Conservation (phyloP, 2,797 vertebrate species). For the Leuciscus waleckii region DNA sequence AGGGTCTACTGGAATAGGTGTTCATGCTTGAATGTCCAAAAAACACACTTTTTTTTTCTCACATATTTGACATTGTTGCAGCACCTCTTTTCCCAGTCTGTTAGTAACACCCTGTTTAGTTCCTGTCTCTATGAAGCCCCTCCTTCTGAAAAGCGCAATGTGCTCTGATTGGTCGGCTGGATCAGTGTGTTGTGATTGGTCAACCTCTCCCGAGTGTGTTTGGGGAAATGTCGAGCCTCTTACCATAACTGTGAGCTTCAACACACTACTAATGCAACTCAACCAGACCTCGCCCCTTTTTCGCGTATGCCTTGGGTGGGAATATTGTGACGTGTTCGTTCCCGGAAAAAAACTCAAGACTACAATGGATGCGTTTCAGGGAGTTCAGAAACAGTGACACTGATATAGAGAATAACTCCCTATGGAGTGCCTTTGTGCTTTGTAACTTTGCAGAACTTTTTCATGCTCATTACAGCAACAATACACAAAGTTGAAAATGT, state of each 20-base stretch:
- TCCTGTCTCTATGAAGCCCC: too few species aligned
- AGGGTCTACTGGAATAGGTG: not conserved
- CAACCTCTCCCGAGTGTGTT: not conserved
- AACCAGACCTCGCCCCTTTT: not conserved
- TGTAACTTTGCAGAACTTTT: not conserved
- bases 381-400: not conserved
- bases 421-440: not conserved
- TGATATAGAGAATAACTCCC: not conserved
- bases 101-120: too few species aligned
- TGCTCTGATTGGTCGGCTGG: not conserved
- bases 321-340: not conserved
- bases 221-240: fast-evolving
- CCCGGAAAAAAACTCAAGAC: not conserved
- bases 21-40: not conserved
- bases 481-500: not conserved
- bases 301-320: not conserved
- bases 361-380: not conserved
- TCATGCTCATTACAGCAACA: not conserved
- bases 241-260: not conserved
- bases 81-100: too few species aligned
- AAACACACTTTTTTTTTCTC: not conserved
- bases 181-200: not conserved
- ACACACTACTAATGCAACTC: not conserved
- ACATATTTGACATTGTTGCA: not conserved
- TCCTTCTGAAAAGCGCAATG: too few species aligned